Evolutionary conservation across 2,113 vertebrate genomes (phyloP), one percentile per base, ranked within the genome.

Genomic region (Mus pahari): DNA sequence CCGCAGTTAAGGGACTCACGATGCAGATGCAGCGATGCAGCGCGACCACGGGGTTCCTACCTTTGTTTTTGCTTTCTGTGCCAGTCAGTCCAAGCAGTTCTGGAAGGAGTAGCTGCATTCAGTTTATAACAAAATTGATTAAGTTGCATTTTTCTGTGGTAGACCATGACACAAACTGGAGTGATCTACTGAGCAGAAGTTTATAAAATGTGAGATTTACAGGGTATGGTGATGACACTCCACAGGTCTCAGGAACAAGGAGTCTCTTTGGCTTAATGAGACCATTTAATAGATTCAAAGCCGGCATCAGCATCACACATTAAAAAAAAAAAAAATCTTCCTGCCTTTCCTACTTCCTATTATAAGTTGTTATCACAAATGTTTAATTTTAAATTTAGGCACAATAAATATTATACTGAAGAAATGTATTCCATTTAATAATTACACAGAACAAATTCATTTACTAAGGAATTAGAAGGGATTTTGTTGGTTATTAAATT

Each of bases 401-500:
- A 97, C 78, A 96, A 84, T 96, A 97, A 97, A 95, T 96, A 87
- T 36, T 97, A 20, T 90, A 82, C 90, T 66, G 89, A 81, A 90
- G 92, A 97, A 97, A 92, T 36, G 20, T 90, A 94, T 96, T 86
- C 14, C 45, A 90, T 26, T 97, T 90, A 92, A 89, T 97, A 97
- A 96, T 94, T 95, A 89, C 60, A 94, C 28, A 97, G 92, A 96
- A 95, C 88, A 94, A 97, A 94, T 81, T 96, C 78, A 91, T 96
- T 97, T 95, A 83, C 93, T 70, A 79, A 95, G 77, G 86, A 95
- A 96, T 97, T 97, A 95, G 95, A 92, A 92, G 53, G 89, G 94
- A 94, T 78, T 97, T 96, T 96, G 78, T 95, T 95, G 60, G 88
- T 95, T 96, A 96, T 97, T 97, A 96, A 96, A 96, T 97, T 95